Base-by-base conservation (phyloP, 2,888 invertebrate genomes). In the Embidobia sp. region DNA sequence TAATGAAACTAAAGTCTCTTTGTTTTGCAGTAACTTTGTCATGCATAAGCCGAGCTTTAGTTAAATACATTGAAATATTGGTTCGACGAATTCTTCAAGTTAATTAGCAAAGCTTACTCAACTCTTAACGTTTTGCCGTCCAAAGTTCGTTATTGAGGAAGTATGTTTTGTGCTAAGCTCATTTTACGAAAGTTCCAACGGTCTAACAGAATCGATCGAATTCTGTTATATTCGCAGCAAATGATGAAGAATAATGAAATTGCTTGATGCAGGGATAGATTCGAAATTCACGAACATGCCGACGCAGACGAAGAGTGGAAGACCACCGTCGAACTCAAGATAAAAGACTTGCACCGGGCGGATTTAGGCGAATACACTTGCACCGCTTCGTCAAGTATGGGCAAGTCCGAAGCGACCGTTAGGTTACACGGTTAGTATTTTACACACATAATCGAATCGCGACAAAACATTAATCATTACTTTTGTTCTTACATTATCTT, bases 291-390 rank as follows among this genome's bases (percentile, higher is more conserved):
- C 49, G 94, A 94, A 85, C 92, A 92, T 66, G 90, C 91, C 37
- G 87, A 91, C 42, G 91, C 92, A 3, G 88, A 85, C 33, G 85
- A 87, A 72, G 87, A 91, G 46, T 94, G 94, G 89, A 93, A 93
- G 87, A 90, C 92, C 46, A 91, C 92, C 66, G 92, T 94, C 85
- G 91, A 92, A 57, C 90, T 95, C 69, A 92, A 91, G 57, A 92
- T 95, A 81, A 91, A 91, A 29, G 91, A 93, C 81, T 92, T 94
- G 81, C 91, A 90, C 55, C 88, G 89, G 51, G 90, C 91, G 74
- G 94, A 95, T 86, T 90, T 93, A 35, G 94, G 93, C 2, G 92
- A 92, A 1, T 95, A 94, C 86, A 93, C 92, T 46, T 95, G 95
- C 85, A 92, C 94, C 0, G 93, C 94, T 1, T 92, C 93, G 5